Conservation (phyloP, 2,797 vertebrate genomes). For the Mergus octosetaceus region DNA sequence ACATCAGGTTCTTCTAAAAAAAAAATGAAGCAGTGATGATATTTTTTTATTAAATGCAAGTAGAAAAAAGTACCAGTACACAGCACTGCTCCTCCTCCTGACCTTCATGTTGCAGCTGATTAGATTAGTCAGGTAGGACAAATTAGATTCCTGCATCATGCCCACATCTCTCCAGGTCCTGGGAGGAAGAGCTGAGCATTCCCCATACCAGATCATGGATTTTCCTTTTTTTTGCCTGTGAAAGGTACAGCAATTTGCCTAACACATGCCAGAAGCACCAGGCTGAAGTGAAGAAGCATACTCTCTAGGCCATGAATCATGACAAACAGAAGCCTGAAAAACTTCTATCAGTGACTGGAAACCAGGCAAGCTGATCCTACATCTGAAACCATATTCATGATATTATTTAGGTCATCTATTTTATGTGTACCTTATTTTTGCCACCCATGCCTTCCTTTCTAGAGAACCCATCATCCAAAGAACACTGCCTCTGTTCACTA, state of each 20-base stretch:
- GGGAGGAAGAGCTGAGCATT: background rate
- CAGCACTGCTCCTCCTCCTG: background rate
- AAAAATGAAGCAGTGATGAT: background rate
- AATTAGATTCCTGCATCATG: background rate
- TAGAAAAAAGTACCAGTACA: background rate
- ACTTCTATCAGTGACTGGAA: background rate
- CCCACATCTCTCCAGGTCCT: background rate
- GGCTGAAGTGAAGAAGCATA: rapidly evolving
- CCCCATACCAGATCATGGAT: rapidly evolving
- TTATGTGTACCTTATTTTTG: background rate
- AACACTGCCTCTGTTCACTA: background rate
- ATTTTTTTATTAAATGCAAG: background rate
- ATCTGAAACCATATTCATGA: background rate
- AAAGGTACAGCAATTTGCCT: background rate
- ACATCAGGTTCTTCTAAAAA: background rate
- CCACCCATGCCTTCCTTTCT: background rate
- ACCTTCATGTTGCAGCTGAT: background rate
- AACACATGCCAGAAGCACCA: background rate
- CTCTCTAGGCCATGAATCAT: background rate
- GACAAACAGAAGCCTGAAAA: background rate
- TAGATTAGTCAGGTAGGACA: background rate
- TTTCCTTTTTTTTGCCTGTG: background rate
- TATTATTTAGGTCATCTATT: background rate
- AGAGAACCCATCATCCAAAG: background rate
- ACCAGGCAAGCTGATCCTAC: background rate